These are phyloP conservation scores for Colostygia pectinataria DNA, from an alignment of 2,888 invertebrate species.

Conservation along the genomic window DNA sequence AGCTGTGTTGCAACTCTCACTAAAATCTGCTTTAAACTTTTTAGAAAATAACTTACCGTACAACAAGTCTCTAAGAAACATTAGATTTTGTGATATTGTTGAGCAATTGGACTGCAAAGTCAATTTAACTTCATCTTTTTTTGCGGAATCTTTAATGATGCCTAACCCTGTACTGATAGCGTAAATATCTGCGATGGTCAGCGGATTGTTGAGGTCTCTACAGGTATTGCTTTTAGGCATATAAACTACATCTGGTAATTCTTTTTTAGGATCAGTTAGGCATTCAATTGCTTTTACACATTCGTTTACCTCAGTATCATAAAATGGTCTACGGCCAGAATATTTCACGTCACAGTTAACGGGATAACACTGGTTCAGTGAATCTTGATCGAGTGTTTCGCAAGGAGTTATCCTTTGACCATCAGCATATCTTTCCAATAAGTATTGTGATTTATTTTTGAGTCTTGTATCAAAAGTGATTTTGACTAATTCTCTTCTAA, in stretches of 20 bases:
- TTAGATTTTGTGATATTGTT: slow-evolving; percentile 65
- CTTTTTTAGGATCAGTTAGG: slow-evolving; percentile 39
- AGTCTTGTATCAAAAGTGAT: slow-evolving; percentile 59
- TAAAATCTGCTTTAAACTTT: slow-evolving; percentile 44
- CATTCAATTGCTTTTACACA: slow-evolving; percentile 55
- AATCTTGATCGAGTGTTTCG: slow-evolving; percentile 53
- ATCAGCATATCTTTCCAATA: slow-evolving; percentile 31
- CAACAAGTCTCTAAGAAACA: slow-evolving; percentile 55
- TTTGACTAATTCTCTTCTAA: slow-evolving; percentile 37
- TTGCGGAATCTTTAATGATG: slow-evolving; percentile 39
- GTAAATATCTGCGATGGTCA: slow-evolving; percentile 58
- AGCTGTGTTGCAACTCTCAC: slow-evolving; percentile 47
- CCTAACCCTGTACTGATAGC: slow-evolving; percentile 57
- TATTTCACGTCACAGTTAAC: slow-evolving; percentile 65
- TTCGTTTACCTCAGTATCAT: slow-evolving; percentile 39
- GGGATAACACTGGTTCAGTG: slow-evolving; percentile 54
- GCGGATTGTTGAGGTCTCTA: slow-evolving; percentile 53
- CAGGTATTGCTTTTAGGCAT: slow-evolving; percentile 57
- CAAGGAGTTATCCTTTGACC: slow-evolving; percentile 42
- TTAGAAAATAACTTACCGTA: slow-evolving; percentile 52
- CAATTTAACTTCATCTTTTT: slow-evolving; percentile 32
- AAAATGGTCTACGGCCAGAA: slow-evolving; percentile 52
- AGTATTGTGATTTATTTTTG: slow-evolving; percentile 31
- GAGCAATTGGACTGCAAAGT: slow-evolving; percentile 57
- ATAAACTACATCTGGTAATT: slow-evolving; percentile 57